These are phyloP conservation scores for Phyllostomus discolor DNA, from an alignment of 2,113 vertebrate species.

Conservation along the genomic window DNA sequence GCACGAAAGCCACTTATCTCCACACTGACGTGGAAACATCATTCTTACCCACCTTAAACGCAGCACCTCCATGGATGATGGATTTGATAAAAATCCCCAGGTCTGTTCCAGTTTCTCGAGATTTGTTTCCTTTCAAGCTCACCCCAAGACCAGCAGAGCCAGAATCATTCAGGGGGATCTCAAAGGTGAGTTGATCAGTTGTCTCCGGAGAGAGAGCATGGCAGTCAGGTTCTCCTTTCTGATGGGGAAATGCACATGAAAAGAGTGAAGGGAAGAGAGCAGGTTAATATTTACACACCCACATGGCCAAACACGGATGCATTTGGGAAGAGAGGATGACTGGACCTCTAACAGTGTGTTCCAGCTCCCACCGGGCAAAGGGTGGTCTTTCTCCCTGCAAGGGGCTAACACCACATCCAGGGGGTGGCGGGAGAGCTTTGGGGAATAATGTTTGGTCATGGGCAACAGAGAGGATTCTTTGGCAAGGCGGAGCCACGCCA, in stretches of 20 bases:
- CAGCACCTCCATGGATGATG: slow-evolving; percentile 95
- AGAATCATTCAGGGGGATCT: slow-evolving; percentile 95
- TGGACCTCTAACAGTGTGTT: neutral
- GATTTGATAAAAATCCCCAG: slow-evolving; percentile 99
- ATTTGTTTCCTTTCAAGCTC: slow-evolving; percentile 98
- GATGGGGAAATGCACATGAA: slow-evolving; percentile 59
- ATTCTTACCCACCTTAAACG: slow-evolving; percentile 89
- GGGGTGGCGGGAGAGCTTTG: neutral
- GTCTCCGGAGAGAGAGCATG: slow-evolving; percentile 81
- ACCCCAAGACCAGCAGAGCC: slow-evolving; percentile 96
- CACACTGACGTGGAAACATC: rapidly evolving
- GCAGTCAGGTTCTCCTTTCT: slow-evolving; percentile 85
- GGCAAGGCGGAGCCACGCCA: neutral
- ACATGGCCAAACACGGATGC: neutral
- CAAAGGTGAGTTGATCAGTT: slow-evolving; percentile 93
- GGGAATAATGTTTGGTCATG: neutral
- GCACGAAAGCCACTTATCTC: rapidly evolving
- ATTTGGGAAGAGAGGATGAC: neutral
- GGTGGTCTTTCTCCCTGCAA: neutral
- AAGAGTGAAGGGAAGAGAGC: neutral
- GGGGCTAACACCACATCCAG: too few relatives aligned
- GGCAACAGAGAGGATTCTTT: neutral
- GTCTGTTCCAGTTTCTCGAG: slow-evolving; percentile 92
- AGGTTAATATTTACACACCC: neutral
- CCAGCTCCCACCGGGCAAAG: neutral